phyloP scores from a whole-genome alignment of 1,140 invertebrate species.

The Marisa cornuarietis region DNA sequence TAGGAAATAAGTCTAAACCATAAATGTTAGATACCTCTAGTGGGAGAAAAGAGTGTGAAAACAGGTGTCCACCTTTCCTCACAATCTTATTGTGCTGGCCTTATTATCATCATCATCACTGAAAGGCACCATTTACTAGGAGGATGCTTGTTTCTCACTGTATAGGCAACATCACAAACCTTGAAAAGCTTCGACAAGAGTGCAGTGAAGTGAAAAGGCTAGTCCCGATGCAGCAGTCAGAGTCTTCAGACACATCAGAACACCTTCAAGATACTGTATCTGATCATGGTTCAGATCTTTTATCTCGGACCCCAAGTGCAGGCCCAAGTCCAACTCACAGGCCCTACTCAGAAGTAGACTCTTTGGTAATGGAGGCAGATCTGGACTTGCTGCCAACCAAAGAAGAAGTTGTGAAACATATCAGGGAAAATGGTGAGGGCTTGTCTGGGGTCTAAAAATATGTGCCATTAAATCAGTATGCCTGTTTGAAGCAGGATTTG shows the following conservation, averaged over 20 bases:
- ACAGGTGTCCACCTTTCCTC: no score
- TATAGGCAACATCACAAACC: slow-evolving; percentile 41
- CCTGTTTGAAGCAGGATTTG: neutral
- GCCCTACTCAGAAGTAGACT: neutral
- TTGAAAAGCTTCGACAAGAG: slow-evolving; percentile 54
- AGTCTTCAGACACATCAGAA: slow-evolving; percentile 37
- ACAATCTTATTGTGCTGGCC: neutral
- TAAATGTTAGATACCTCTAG: no score
- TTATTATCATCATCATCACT: neutral
- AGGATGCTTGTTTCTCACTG: neutral
- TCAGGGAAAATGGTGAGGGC: neutral
- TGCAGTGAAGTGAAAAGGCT: slow-evolving; percentile 54
- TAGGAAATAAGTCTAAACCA: no score
- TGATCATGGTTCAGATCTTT: slow-evolving; percentile 35
- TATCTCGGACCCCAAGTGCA: slow-evolving; percentile 22
- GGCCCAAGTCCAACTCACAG: slow-evolving; percentile 27
- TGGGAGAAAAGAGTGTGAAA: no score
- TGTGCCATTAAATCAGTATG: neutral
- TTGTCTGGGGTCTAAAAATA: neutral
- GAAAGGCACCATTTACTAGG: no score
- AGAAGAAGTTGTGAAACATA: slow-evolving; percentile 36
- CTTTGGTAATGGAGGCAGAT: slow-evolving; percentile 42
- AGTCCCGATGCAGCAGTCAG: slow-evolving; percentile 42
- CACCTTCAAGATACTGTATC: slow-evolving; percentile 20
- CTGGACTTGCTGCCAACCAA: slow-evolving; percentile 58